Percentiles rank a stretch among this genome's conserved stretches.
phyloP scores from a whole-genome alignment of 2,888 invertebrate genomes.

The Microplitis manilae region DNA sequence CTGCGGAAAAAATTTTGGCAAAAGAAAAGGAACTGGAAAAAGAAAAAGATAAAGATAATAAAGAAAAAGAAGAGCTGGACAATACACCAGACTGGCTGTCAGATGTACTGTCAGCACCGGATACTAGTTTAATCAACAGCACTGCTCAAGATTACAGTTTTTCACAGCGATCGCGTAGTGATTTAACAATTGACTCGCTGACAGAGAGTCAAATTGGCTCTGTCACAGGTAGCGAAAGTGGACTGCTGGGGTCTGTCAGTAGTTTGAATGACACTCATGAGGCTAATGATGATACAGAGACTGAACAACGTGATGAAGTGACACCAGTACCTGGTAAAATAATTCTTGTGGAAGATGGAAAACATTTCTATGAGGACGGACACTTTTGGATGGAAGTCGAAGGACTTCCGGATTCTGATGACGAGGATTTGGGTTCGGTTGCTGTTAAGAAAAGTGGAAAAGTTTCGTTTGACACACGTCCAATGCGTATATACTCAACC shows the following conservation, averaged over 20 bases:
- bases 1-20: conserved; percentile 58
- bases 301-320: conserved; percentile 73
- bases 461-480: conserved; percentile 82
- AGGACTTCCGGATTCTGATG: conserved; percentile 84
- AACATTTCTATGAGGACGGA: conserved; percentile 93
- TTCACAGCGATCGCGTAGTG: conserved; percentile 69
- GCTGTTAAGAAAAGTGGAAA: conserved; percentile 84
- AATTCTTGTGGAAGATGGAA: conserved; percentile 82
- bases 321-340: conserved; percentile 80
- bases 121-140: conserved; percentile 67
- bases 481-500: conserved; percentile 93
- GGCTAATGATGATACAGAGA: conserved; percentile 72
- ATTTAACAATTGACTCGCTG: conserved; percentile 70
- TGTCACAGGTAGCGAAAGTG: conserved; percentile 68
- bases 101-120: conserved; percentile 76
- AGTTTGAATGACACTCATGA: conserved; percentile 73
- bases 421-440: conserved; percentile 81
- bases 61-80: conserved; percentile 69
- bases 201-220: conserved; percentile 70
- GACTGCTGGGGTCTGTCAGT: conserved; percentile 73
- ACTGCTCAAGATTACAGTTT: conserved; percentile 68
- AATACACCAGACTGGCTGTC: conserved; percentile 74
- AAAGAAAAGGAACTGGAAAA: conserved; percentile 73
- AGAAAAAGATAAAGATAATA: conserved; percentile 70
- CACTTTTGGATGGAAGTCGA: conserved; percentile 95